A percentile compares a stretch with the other conserved stretches of the same genome.
phyloP scores from a whole-genome alignment of 1,140 invertebrate species.

The Holotrichia oblita region DNA sequence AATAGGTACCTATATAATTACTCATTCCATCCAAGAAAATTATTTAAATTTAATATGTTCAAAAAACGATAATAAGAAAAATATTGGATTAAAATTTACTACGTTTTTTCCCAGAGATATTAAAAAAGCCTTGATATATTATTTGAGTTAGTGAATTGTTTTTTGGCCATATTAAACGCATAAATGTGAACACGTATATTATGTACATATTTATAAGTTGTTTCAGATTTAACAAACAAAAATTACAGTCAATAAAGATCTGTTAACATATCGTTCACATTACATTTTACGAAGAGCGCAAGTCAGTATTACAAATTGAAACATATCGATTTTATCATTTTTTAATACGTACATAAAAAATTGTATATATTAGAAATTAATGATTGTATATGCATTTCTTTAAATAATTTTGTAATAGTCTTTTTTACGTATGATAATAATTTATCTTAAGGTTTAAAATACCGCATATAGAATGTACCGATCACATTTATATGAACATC shows the following conservation, averaged over 20 bases:
- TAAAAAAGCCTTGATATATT: too few species aligned
- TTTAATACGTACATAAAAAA: slow-evolving; percentile 2
- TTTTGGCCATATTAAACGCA: slow-evolving; percentile 31
- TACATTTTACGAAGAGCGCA: not conserved
- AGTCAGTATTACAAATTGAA: slow-evolving; percentile 24
- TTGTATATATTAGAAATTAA: slow-evolving; percentile 33
- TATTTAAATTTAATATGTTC: slow-evolving; percentile 38
- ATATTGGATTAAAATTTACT: too few species aligned
- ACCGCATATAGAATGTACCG: not conserved
- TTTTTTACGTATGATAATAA: slow-evolving; percentile 17
- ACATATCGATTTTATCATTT: slow-evolving; percentile 31
- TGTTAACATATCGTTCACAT: not conserved
- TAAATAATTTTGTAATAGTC: slow-evolving; percentile 18
- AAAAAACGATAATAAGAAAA: slow-evolving; percentile 30
- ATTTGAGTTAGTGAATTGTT: not conserved
- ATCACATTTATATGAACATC: slow-evolving; percentile 17
- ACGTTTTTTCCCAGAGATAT: too few species aligned
- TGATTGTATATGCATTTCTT: slow-evolving; percentile 30
- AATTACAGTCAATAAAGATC: slow-evolving; percentile 1
- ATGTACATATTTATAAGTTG: slow-evolving; percentile 28
- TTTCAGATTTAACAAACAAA: slow-evolving; percentile 29
- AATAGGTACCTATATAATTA: slow-evolving; percentile 40
- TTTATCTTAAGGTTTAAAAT: slow-evolving; percentile 14
- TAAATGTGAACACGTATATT: slow-evolving; percentile 43
- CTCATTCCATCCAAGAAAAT: slow-evolving; percentile 49